These are phyloP conservation scores for Melanotaenia trifasciata DNA, from an alignment of 2,797 vertebrate genomes.

Conservation along the genomic window DNA sequence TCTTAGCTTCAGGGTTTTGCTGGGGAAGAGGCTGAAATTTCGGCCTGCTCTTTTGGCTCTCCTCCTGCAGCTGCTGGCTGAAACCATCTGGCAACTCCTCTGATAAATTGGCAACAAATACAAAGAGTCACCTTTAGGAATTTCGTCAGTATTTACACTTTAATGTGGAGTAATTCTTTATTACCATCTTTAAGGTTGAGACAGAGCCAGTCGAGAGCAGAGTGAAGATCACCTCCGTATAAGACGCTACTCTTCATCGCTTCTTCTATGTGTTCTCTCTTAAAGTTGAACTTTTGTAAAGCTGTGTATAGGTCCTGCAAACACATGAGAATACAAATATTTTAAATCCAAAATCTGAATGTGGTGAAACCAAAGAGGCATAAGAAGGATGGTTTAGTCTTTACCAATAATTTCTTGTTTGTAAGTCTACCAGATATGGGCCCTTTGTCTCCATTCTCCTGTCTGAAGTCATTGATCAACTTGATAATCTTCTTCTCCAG, in stretches of 20 bases:
- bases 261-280: constrained; percentile 95
- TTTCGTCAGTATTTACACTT: background rate
- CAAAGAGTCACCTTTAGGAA: background rate
- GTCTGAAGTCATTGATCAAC: constrained; percentile 93
- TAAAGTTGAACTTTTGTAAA: constrained; percentile 92
- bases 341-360: background rate
- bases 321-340: constrained; percentile 11
- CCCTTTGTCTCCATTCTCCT: constrained; percentile 88
- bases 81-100: constrained; percentile 96
- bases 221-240: constrained; percentile 95
- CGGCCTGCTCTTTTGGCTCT: constrained; percentile 86
- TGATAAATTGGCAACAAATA: constrained; percentile 55
- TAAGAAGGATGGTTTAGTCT: constrained; percentile 2
- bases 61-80: constrained; percentile 93
- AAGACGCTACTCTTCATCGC: constrained; percentile 96
- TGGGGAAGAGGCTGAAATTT: constrained; percentile 84
- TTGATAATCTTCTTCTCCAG: constrained; percentile 94
- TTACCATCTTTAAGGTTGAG: constrained; percentile 95
- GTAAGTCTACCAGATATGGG: constrained; percentile 93
- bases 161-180: background rate
- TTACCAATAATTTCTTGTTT: constrained; percentile 94
- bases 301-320: constrained; percentile 94
- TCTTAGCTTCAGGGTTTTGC: constrained; percentile 38
- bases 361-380: background rate
- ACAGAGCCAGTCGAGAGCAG: constrained; percentile 98